A percentile compares a stretch with the other conserved stretches of the same genome.
Evolutionary conservation across 2,888 invertebrate species (phyloP).

Genomic region (Sesia apiformis): DNA sequence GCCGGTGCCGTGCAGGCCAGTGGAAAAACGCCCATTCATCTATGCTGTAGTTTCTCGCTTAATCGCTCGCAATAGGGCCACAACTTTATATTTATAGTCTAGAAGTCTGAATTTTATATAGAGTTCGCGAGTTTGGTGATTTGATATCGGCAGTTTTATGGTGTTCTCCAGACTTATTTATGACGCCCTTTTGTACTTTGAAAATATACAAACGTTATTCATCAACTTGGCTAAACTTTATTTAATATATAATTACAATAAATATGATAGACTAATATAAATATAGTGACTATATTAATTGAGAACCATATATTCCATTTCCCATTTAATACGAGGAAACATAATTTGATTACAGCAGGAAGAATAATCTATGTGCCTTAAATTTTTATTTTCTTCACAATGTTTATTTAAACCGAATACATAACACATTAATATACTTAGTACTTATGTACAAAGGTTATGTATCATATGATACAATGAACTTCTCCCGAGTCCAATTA

Average conservation of each 20-base stretch:
- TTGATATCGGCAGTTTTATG: slow-evolving; percentile 26
- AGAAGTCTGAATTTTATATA: slow-evolving; percentile 11
- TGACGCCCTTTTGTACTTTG: background rate
- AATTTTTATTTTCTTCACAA: background rate
- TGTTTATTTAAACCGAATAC: background rate
- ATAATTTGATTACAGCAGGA: too few species aligned
- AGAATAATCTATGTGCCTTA: background rate
- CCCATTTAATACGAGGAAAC: too few species aligned
- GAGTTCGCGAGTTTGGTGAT: slow-evolving; percentile 18
- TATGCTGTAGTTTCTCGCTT: background rate
- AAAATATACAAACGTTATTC: too few species aligned
- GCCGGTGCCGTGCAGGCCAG: too few species aligned
- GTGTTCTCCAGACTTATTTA: slow-evolving; percentile 15
- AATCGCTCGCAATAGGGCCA: slow-evolving; percentile 8
- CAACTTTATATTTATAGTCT: slow-evolving; percentile 16
- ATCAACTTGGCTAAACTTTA: too few species aligned
- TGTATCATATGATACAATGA: slow-evolving; percentile 12
- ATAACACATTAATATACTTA: too few species aligned
- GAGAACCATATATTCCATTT: too few species aligned
- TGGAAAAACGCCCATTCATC: too few species aligned
- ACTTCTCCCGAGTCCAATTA: slow-evolving; percentile 14
- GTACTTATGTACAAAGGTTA: too few species aligned
- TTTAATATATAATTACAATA: too few species aligned
- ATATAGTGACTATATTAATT: too few species aligned
- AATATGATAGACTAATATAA: too few species aligned